Base-by-base conservation (phyloP, 2,888 invertebrate species). In the Camptogramma bilineatum region DNA sequence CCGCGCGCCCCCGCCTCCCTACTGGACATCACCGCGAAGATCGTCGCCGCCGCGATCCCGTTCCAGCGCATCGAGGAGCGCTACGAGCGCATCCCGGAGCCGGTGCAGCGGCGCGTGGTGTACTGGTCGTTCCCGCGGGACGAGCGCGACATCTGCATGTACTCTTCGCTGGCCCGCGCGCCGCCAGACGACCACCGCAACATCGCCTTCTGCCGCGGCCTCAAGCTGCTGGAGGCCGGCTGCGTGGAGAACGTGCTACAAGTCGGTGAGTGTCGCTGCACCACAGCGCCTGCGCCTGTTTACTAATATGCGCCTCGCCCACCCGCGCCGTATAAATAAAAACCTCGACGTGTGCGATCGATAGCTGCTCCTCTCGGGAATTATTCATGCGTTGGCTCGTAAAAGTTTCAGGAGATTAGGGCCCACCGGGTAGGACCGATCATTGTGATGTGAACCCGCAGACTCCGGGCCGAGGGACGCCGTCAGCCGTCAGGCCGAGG, bases 71-170 rank as follows among this genome's bases (percentile, higher is more conserved):
- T 97, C 83, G 97, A 97, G 90, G 97, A 97, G 88, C 95, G 96
- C 73, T 97, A 97, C 88, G 96, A 96, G 86, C 95, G 97, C 80
- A 97, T 97, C 87, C 97, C 97, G 74, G 97, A 97, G 87, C 97
- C 97, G 73, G 97, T 97, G 86, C 97, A 97, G 90, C 94, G 96
- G 76, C 94, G 97, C 83, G 96, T 97, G 87, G 97, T 97, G 83
- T 97, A 95, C 94, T 97, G 97, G 97, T 97, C 97, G 73, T 97
- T 97, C 93, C 97, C 97, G 75, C 93, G 97, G 81, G 96, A 97
- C 85, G 97, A 97, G 90, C 94, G 96, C 83, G 97, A 97, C 93
- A 97, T 97, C 87, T 96, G 96, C 91, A 97, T 97, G 97, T 97
- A 97, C 93, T 97, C 97, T 77, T 97, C 97, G 76, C 94, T 97